These are phyloP conservation scores for Nomada fucata DNA, from an alignment of 2,888 invertebrate genomes.

Conservation along the genomic window DNA sequence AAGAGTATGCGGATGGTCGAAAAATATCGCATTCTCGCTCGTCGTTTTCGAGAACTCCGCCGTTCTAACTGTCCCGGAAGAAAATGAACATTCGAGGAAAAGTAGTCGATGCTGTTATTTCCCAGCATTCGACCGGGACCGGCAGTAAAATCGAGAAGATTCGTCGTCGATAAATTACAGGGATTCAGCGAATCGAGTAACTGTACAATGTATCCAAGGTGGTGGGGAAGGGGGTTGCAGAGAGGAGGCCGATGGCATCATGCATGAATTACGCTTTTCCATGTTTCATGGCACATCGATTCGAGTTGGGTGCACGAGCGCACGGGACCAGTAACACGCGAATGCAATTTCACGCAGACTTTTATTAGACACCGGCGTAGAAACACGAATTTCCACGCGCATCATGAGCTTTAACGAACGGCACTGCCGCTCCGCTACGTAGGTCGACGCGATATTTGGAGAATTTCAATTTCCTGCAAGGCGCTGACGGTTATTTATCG, in stretches of 20 bases:
- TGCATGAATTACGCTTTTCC: slow-evolving; percentile 62
- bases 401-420: slow-evolving; percentile 22
- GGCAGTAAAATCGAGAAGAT: neutral
- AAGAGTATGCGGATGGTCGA: too few relatives aligned
- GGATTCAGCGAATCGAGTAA: slow-evolving; percentile 56
- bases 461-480: slow-evolving; percentile 22
- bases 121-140: neutral
- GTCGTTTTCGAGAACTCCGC: too few relatives aligned
- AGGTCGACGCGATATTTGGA: slow-evolving; percentile 3
- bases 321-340: slow-evolving; percentile 6
- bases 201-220: slow-evolving; percentile 37
- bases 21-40: too few relatives aligned
- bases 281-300: slow-evolving; percentile 51
- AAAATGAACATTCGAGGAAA: too few relatives aligned
- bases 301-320: neutral
- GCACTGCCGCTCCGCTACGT: neutral
- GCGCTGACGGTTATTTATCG: slow-evolving; percentile 10
- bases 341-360: slow-evolving; percentile 36
- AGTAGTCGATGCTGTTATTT: neutral
- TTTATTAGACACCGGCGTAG: slow-evolving; percentile 31
- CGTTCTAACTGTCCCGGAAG: too few relatives aligned
- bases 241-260: slow-evolving; percentile 33
- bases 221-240: neutral
- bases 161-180: slow-evolving; percentile 54
- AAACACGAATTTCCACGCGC: neutral